Base-by-base conservation (phyloP, 2,888 invertebrate species). In the Sphaerolaimus hirsutus region DNA sequence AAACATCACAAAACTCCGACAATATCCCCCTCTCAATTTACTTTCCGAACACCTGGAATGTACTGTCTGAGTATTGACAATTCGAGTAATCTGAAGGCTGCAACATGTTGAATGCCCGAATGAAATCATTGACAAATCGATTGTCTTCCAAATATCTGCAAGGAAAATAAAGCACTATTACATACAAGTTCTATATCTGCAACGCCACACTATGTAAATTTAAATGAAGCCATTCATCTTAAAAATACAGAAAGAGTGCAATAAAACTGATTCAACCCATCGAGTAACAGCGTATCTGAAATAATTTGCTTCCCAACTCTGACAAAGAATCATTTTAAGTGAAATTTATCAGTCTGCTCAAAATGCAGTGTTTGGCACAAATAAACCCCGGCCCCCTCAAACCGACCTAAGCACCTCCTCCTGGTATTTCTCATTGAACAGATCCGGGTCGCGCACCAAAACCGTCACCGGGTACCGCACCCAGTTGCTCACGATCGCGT, bases 381-480 rank as follows among this genome's bases (percentile, higher is more conserved):
- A n/a, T n/a, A n/a, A n/a, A n/a, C n/a, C n/a, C n/a, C n/a, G n/a
- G n/a, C n/a, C n/a, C n/a, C n/a, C n/a, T 32, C 32, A 32, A 32
- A 7, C 7, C 7, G 7, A 32, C n/a, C 48, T 5, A 3, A 58
- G 49, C 41, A 56, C 58, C 38, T 57, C 56, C 26, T 50, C 49
- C 46, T 60, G 56, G 52, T 62, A 58, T 46, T 63, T 59, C 51
- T 55, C 53, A 44, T 54, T 52, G 57, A 63, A 64, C 26, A 57
- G 55, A 50, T 62, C 62, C 24, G 61, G 62, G 51, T 62, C 62
- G 22, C 62, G 55, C 43, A 62, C 63, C 43, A 62, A 52, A 37
- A 62, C 62, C 26, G 59, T 62, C 22, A 62, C 59, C 26, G 63
- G 62, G 48, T 63, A 63, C 49, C 60, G 60, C 42, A 61, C 63